Evolutionary conservation across 2,113 vertebrate species (phyloP).

Genomic region (Lophochroa leadbeateri): DNA sequence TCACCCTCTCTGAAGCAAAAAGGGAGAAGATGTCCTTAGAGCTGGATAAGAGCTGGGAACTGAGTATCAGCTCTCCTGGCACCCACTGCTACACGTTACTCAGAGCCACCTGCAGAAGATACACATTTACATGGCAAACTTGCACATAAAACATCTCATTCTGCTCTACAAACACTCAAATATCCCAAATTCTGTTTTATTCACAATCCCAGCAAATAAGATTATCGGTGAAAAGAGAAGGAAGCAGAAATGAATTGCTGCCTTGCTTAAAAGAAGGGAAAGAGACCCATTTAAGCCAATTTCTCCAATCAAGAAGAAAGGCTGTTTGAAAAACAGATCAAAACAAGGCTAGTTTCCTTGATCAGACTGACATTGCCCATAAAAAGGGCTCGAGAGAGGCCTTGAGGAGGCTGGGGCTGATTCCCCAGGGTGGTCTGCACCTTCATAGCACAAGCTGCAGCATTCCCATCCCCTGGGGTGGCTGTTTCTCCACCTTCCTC

Average conservation of each 20-base stretch:
- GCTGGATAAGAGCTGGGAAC: neutral
- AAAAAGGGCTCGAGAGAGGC: neutral
- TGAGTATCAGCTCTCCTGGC: neutral
- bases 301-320: slow-evolving; percentile 33
- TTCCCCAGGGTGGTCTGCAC: neutral
- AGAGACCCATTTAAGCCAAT: slow-evolving; percentile 14
- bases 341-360: neutral
- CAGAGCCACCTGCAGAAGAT: neutral
- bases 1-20: neutral
- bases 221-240: neutral
- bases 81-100: accelerated
- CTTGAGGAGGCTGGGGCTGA: neutral
- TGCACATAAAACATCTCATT: neutral
- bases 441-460: accelerated
- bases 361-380: neutral
- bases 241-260: neutral
- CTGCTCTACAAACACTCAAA: neutral
- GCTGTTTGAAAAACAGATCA: slow-evolving; percentile 27
- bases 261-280: neutral
- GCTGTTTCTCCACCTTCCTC: neutral
- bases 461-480: neutral
- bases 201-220: neutral
- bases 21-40: neutral
- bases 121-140: neutral
- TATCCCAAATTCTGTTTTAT: neutral